phyloP scores from a whole-genome alignment of 2,797 vertebrate species.

The Zalophus californianus region DNA sequence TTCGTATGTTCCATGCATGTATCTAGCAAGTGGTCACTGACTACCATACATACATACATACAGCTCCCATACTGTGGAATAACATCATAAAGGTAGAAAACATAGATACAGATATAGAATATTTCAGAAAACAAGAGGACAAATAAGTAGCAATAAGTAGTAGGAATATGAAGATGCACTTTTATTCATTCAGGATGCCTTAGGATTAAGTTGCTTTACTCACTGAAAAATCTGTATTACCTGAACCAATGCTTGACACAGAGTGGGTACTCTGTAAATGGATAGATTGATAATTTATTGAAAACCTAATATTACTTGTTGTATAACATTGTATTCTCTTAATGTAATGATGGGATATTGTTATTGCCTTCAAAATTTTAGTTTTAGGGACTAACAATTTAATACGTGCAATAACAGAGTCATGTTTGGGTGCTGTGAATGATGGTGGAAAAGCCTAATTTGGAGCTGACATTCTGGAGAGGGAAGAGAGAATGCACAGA shows the following conservation, averaged over 20 bases:
- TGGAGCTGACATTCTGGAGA: background rate
- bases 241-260: background rate
- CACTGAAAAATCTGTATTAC: background rate
- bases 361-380: conserved; percentile 31
- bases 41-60: too few species aligned
- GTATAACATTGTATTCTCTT: background rate
- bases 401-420: background rate
- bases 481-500: background rate
- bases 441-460: background rate
- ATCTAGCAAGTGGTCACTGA: background rate
- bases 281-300: conserved; percentile 5
- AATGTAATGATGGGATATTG: background rate
- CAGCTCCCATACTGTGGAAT: background rate
- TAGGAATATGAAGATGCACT: background rate
- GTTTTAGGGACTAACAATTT: background rate
- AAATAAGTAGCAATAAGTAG: background rate
- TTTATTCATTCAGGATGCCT: background rate
- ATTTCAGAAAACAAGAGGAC: conserved; percentile 41
- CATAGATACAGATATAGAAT: background rate
- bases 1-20: background rate
- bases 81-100: background rate
- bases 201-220: background rate
- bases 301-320: background rate
- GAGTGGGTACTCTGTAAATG: background rate
- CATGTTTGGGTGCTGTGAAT: background rate